Evolutionary conservation across 2,113 vertebrate genomes (phyloP).

Genomic region (Paratilapia polleni): DNA sequence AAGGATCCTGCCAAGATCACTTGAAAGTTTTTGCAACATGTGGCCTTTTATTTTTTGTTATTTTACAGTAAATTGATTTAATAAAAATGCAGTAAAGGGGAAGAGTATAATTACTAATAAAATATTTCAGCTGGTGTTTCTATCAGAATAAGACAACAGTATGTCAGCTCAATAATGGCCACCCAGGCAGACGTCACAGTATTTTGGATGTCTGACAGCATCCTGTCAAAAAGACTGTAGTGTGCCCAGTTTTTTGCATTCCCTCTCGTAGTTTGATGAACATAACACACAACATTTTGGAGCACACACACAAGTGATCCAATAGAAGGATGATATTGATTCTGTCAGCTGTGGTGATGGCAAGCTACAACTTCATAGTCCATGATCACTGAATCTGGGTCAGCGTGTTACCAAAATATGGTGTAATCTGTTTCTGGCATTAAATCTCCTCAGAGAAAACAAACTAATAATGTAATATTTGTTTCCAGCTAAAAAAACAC

Average conservation of each 20-base stretch:
- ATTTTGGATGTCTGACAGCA: not conserved
- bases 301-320: not conserved
- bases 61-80: conserved; percentile 9
- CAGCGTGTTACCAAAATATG: not conserved
- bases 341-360: not conserved
- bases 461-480: not conserved
- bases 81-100: not conserved
- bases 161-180: not conserved
- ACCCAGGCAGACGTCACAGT: not conserved
- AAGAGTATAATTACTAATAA: not conserved
- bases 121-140: not conserved
- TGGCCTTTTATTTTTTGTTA: not conserved
- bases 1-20: not conserved
- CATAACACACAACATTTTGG: not conserved
- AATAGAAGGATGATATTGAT: not conserved
- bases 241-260: not conserved
- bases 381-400: not conserved
- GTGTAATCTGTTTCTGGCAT: not conserved
- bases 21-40: not conserved
- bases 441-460: not conserved
- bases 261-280: not conserved
- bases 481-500: not conserved
- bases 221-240: not conserved
- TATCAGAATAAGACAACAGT: conserved; percentile 6
- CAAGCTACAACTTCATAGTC: not conserved